These are phyloP conservation scores for Fragum sueziense DNA, from an alignment of 2,888 invertebrate genomes.

Conservation along the genomic window DNA sequence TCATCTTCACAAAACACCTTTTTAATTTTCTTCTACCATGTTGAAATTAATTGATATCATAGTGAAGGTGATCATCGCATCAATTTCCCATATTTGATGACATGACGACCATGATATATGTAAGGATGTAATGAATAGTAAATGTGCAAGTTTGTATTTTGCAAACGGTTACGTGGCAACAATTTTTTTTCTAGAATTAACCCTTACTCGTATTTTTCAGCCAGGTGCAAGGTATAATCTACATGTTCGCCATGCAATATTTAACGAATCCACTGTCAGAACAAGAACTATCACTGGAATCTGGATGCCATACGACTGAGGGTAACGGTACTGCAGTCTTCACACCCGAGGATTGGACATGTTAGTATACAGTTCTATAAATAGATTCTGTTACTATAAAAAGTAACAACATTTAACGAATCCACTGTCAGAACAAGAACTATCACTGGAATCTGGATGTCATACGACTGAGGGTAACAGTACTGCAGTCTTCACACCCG, in stretches of 20 bases:
- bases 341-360: conserved; percentile 75
- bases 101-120: no score
- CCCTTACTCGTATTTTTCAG: conserved; percentile 58
- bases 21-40: no score
- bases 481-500: conserved; percentile 63
- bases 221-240: conserved; percentile 78
- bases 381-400: no score
- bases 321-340: conserved; percentile 52
- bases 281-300: conserved; percentile 52
- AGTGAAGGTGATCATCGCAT: no score
- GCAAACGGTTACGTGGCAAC: no score
- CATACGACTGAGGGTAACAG: conserved; percentile 29
- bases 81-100: no score
- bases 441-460: conserved; percentile 62
- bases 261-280: conserved; percentile 68
- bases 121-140: no score
- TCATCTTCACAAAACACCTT: no score
- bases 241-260: conserved; percentile 74
- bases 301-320: conserved; percentile 58
- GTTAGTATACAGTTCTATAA: no score
- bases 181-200: no score
- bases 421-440: conserved; percentile 64
- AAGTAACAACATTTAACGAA: conserved; percentile 71
- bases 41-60: no score
- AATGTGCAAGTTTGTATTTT: no score